These are phyloP conservation scores for Chionis minor DNA, from an alignment of 2,113 vertebrate species.

Conservation along the genomic window DNA sequence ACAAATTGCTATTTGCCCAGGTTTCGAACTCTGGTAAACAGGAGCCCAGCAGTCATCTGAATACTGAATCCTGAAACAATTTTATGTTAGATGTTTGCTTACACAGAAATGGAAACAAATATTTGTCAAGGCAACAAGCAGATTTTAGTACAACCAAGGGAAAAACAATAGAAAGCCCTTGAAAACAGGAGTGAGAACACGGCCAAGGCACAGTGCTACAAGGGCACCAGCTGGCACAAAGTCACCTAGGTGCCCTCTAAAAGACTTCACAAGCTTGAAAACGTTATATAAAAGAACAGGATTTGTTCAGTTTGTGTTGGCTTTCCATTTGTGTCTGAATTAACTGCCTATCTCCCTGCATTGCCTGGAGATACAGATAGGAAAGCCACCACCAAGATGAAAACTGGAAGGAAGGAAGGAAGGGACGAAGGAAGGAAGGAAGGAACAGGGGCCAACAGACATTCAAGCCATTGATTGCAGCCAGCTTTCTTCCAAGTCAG, in stretches of 20 bases:
- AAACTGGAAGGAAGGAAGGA: background rate
- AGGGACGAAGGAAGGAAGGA: background rate
- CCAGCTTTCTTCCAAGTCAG: background rate
- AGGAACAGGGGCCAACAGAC: background rate
- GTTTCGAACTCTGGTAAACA: slow-evolving; percentile 65
- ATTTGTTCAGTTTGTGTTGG: background rate
- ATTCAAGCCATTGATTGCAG: background rate
- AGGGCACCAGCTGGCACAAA: slow-evolving; percentile 10
- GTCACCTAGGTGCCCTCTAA: background rate
- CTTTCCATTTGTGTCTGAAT: background rate
- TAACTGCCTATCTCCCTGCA: background rate
- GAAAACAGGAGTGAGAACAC: background rate
- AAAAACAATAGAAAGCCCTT: background rate
- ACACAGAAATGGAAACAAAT: slow-evolving; percentile 19
- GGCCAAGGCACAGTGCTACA: background rate
- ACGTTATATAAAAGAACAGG: background rate
- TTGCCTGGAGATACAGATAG: background rate
- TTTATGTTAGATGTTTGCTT: background rate
- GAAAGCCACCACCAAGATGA: background rate
- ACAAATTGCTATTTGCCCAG: slow-evolving; percentile 62
- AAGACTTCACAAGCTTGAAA: background rate
- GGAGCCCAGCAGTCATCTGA: background rate
- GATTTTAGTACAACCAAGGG: background rate
- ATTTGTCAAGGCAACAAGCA: slow-evolving; percentile 44
- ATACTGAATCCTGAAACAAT: slow-evolving; percentile 24